Evolutionary conservation across 2,113 vertebrate species (phyloP).

Genomic region (Sphaerodactylus townsendi): DNA sequence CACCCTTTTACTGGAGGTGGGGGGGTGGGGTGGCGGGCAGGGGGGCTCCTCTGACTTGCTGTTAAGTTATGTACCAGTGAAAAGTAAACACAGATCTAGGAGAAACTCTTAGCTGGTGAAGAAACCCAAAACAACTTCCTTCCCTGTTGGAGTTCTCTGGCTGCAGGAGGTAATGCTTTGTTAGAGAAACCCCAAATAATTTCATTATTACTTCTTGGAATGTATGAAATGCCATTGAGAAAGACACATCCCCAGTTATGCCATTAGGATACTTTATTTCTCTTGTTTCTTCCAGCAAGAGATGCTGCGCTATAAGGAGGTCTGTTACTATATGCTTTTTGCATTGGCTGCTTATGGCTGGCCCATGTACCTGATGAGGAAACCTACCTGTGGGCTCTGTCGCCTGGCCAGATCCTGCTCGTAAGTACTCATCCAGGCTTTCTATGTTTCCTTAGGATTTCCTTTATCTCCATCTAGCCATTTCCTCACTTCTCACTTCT

Average conservation of each 20-base stretch:
- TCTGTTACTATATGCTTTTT: constrained; percentile 99
- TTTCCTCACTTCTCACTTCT: background rate
- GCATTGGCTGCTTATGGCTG: constrained; percentile 97
- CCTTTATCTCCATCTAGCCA: background rate
- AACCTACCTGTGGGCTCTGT: constrained; percentile 94
- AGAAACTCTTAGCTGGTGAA: too few relatives aligned
- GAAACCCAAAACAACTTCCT: background rate
- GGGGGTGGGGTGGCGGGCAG: too few relatives aligned
- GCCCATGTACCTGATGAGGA: constrained; percentile 99
- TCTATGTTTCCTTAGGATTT: background rate
- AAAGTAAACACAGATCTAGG: background rate
- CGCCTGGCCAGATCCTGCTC: constrained; percentile 94
- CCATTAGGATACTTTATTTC: background rate
- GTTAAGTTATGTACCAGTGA: background rate
- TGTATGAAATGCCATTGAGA: background rate
- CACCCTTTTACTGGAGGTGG: background rate
- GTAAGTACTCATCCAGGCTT: constrained; percentile 77
- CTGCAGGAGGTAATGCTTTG: background rate
- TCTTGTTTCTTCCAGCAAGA: constrained; percentile 80
- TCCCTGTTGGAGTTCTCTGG: background rate
- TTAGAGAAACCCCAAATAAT: background rate
- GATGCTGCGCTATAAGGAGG: constrained; percentile 97
- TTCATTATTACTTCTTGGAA: background rate
- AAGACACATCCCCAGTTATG: accelerated
- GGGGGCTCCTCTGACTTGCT: background rate